Percentiles rank a stretch among this genome's conserved stretches.
Evolutionary conservation across 2,888 invertebrate species (phyloP).

Genomic region (Clanis bilineata): DNA sequence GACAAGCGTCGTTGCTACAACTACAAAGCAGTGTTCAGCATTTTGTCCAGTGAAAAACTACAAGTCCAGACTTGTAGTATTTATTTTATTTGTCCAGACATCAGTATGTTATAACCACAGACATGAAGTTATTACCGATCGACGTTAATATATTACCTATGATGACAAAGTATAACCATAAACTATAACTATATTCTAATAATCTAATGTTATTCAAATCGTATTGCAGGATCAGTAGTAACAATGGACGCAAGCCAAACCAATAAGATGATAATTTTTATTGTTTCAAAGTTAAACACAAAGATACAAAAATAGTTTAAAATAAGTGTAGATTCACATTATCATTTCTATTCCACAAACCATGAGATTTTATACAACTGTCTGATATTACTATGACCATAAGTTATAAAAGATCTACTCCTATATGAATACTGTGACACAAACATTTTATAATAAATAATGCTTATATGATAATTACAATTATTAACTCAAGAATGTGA

Average conservation of each 20-base stretch:
- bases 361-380: conserved; percentile 37
- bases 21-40: too few relatives aligned
- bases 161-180: too few relatives aligned
- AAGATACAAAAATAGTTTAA: conserved; percentile 75
- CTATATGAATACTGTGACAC: conserved; percentile 35
- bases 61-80: too few relatives aligned
- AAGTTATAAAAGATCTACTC: conserved; percentile 26
- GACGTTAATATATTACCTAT: too few relatives aligned
- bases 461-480: conserved; percentile 39
- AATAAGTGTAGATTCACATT: conserved; percentile 60
- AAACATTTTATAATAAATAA: conserved; percentile 48
- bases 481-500: conserved; percentile 40
- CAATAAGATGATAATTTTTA: conserved; percentile 50
- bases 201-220: too few relatives aligned
- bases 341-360: conserved; percentile 37
- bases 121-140: too few relatives aligned
- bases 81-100: too few relatives aligned
- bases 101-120: too few relatives aligned
- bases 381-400: conserved; percentile 25
- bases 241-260: neutral
- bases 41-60: too few relatives aligned
- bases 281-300: conserved; percentile 67
- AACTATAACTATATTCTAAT: too few relatives aligned
- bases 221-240: neutral
- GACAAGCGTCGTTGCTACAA: too few relatives aligned